Conservation (phyloP, 2,113 vertebrate species). For the Grallaria varia region DNA sequence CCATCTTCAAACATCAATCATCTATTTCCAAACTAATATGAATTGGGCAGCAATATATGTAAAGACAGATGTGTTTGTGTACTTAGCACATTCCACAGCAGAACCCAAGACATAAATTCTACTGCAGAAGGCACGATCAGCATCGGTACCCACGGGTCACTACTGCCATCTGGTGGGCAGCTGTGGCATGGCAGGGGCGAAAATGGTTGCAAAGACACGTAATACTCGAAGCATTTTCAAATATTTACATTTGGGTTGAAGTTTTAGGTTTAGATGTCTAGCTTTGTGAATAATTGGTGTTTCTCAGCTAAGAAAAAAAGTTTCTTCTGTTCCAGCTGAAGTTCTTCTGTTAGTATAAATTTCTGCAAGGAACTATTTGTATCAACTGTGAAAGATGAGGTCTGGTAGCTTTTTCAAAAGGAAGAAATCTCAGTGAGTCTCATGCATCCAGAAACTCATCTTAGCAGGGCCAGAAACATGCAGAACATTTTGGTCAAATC, state of each 20-base stretch:
- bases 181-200: background rate
- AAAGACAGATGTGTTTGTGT: background rate
- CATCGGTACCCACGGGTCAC: background rate
- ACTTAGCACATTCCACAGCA: background rate
- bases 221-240: background rate
- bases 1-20: background rate
- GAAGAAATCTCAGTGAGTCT: background rate
- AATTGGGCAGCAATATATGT: background rate
- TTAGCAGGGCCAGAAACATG: background rate
- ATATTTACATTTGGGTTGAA: background rate
- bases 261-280: background rate
- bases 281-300: background rate
- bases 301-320: background rate
- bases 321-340: background rate
- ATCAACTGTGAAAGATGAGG: background rate
- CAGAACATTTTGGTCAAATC: background rate
- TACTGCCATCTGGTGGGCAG: slow-evolving; percentile 36
- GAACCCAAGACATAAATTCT: background rate
- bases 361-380: background rate
- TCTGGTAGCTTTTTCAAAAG: background rate
- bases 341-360: background rate
- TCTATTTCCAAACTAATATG: background rate
- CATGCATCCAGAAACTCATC: background rate
- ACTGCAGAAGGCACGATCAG: background rate
- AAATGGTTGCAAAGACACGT: accelerated